phyloP scores from a whole-genome alignment of 2,888 invertebrate genomes.

The Agrotis puta region DNA sequence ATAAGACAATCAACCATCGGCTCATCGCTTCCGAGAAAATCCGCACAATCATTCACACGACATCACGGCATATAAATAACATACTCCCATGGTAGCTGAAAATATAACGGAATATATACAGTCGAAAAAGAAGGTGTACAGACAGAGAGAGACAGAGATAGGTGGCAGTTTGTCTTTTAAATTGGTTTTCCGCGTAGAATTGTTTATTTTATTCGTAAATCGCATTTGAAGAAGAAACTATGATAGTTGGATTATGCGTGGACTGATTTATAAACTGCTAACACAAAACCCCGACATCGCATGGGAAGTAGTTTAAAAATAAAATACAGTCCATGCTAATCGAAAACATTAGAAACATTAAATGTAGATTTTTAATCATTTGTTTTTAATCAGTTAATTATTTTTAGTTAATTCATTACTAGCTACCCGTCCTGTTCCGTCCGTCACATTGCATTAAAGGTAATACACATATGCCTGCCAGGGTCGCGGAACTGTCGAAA shows the following conservation, averaged over 20 bases:
- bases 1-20: constrained; percentile 30
- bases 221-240: background rate
- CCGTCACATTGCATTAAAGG: too few relatives aligned
- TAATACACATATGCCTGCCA: too few relatives aligned
- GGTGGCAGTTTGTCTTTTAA: constrained; percentile 1
- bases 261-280: background rate
- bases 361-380: too few relatives aligned
- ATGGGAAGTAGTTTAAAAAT: too few relatives aligned
- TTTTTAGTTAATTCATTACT: too few relatives aligned
- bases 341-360: too few relatives aligned
- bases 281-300: too few relatives aligned
- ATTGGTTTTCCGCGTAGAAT: background rate
- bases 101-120: constrained; percentile 14
- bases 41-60: constrained; percentile 27
- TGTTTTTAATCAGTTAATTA: too few relatives aligned
- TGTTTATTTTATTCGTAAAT: background rate
- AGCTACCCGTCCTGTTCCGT: too few relatives aligned
- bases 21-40: constrained; percentile 26
- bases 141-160: constrained; percentile 1
- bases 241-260: background rate
- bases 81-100: constrained; percentile 3
- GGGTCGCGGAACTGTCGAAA: too few relatives aligned
- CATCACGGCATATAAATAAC: constrained; percentile 38
- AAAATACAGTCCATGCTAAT: too few relatives aligned
- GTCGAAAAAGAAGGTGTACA: background rate